Evolutionary conservation across 2,113 vertebrate species (phyloP), one percentile per base, ranked within the genome.

Genomic region (Percina caprodes): DNA sequence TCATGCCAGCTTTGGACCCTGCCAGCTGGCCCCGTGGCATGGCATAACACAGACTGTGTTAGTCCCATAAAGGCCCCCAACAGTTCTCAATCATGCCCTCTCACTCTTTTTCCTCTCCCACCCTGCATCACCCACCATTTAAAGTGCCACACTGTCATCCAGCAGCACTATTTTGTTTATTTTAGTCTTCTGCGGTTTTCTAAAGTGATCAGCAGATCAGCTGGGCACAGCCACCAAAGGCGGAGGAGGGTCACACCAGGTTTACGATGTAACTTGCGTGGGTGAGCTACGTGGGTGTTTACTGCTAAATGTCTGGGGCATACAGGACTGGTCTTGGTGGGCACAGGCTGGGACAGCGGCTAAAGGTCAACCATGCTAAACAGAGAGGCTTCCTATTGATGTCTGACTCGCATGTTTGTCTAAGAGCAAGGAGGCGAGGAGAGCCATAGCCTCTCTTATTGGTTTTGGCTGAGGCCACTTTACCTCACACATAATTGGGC

Each of bases 1-100:
- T 92, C 92, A 92, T 94, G 93, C 93, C 94, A 94, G 90, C 90
- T 92, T 86, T 86, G 84, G 83, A 68, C 88, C 87, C 88, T 92
- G 93, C 93, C 94, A 95, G 94, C 93, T 94, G 94, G 91, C 89
- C 87, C 82, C 18, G 66, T 86, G 84, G 88, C 87, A 91, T 69
- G 84, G 88, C 91, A 91, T 86, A 91, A 87, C 90, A 85, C 85
- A 85, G 88, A 85, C 86, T 88, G 87, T 79, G 80, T 80, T 88
- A 74, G 66, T 74, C 82, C 80, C 79, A 63, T 77, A 67, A 76
- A 82, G 80, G 85, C 69, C 88, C 77, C 75, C 48, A 19, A 82
- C 82, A 70, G 60, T 77, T 69, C 60, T 74, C 77, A 70, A 83
- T 82, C 86, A 56, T 77, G 46, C 66, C 78, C 72, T 76, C 78